Conservation (phyloP, 2,888 invertebrate genomes). For the Geotrupes spiniger region DNA sequence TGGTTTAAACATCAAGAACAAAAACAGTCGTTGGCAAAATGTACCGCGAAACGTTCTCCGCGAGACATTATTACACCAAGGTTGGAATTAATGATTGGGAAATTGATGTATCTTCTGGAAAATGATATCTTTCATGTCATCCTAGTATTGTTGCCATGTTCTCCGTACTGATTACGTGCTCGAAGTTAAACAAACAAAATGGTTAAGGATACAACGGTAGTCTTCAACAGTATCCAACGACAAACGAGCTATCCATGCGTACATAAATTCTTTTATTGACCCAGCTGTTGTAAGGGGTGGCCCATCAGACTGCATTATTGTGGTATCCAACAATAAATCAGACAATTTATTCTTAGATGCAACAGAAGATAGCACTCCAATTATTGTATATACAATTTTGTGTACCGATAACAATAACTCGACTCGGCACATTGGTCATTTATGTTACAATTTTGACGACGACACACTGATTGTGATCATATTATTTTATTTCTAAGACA, state of each 20-base stretch:
- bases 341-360: conserved; percentile 76
- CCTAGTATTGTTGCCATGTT: conserved; percentile 82
- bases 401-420: no score
- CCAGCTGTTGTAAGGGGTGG: conserved; percentile 76
- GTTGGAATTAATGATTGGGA: conserved; percentile 58
- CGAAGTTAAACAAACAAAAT: conserved; percentile 61
- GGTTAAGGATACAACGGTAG: conserved; percentile 64
- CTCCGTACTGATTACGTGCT: conserved; percentile 75
- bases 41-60: conserved; percentile 80
- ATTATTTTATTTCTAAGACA: no score
- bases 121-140: conserved; percentile 66
- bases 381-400: no score
- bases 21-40: conserved; percentile 58
- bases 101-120: conserved; percentile 55
- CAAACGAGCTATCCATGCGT: conserved; percentile 47
- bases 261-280: conserved; percentile 67
- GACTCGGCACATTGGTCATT: no score
- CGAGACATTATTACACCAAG: conserved; percentile 52
- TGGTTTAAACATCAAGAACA: conserved; percentile 69
- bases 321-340: conserved; percentile 73
- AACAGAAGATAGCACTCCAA: conserved; percentile 58
- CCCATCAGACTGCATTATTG: conserved; percentile 70
- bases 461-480: no score
- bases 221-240: conserved; percentile 53
- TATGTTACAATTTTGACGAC: no score